Evolutionary conservation across 2,113 vertebrate species (phyloP), one percentile per base, ranked within the genome.

Genomic region (Alethe castanea): DNA sequence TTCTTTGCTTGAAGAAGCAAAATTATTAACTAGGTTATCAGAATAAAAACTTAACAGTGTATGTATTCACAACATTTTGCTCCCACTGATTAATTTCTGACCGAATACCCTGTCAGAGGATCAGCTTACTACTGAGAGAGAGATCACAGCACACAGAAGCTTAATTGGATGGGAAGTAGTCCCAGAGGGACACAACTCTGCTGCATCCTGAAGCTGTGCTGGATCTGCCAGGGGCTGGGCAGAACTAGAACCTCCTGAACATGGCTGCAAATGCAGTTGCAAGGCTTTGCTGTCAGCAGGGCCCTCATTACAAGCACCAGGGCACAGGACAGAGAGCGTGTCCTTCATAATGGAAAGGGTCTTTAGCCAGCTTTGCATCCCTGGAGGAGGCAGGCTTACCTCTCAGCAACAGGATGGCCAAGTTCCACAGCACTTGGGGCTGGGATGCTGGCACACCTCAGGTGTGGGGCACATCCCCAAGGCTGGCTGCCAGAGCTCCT

Each of bases 11-110:
- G 64, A 78, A 88, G 85, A 85, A 81, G 40, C 1, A 1, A 70
- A 91, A 91, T 67, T 2, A 94, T 87, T 89, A 92, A 87, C 62
- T 69, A 80, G 67, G 64, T 81, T 82, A 84, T 86, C 90, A 88
- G 76, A 96, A 92, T 74, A 94, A 93, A 95, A 83, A 28, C n/a
- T 60, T 81, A 91, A 64, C 40, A 19, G 54, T 47, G n/a, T 42
- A 59, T 18, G 11, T 67, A 59, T 65, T 84, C 59, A 50, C 56
- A 86, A 35, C 9, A 59, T 79, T 88, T 90, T 89, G 31, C 33
- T 86, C 47, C 19, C 35, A 66, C 44, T 94, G 83, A 92, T 94
- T 89, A 93, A 91, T 94, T 90, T 91, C 88, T 66, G 9, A 91
- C 48, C 23, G 6, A 73, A 70, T 60, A 42, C 11, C 20, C 74